phyloP scores from a whole-genome alignment of 2,113 vertebrate genomes.

The Eurypyga helias region DNA sequence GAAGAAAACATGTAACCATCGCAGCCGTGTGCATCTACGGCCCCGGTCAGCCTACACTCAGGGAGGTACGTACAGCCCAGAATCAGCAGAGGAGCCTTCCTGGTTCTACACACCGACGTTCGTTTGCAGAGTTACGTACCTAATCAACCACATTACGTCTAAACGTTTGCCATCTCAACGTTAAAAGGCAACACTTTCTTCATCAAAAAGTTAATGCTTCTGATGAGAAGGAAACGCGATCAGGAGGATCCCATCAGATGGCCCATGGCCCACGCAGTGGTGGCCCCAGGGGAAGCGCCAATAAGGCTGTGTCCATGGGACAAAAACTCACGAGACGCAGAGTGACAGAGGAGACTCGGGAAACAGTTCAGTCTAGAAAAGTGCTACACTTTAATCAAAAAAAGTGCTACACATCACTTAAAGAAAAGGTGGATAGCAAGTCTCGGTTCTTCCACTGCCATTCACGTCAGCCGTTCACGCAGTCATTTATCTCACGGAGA shows the following conservation, averaged over 20 bases:
- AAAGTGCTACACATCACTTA: constrained; percentile 53
- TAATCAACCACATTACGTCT: background rate
- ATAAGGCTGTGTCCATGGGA: background rate
- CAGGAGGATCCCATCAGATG: background rate
- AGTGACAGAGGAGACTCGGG: constrained; percentile 49
- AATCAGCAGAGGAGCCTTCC: background rate
- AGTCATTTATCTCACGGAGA: background rate
- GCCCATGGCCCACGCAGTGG: background rate
- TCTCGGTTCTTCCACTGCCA: background rate
- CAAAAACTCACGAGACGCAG: background rate
- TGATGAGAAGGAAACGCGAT: background rate
- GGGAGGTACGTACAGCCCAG: background rate
- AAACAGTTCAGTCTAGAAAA: constrained; percentile 56
- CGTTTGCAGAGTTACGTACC: background rate
- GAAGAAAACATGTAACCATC: constrained; percentile 27
- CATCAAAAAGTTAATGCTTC: background rate
- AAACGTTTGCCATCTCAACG: background rate
- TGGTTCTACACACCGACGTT: background rate
- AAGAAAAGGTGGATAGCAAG: background rate
- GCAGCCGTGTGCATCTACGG: background rate
- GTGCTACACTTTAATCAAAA: constrained; percentile 62
- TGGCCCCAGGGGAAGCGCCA: background rate
- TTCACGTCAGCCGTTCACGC: background rate
- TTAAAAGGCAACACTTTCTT: background rate
- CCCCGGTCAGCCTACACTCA: background rate